Base-by-base conservation (phyloP, 1,140 invertebrate genomes). In the Pseudomyrmex dendroicus region DNA sequence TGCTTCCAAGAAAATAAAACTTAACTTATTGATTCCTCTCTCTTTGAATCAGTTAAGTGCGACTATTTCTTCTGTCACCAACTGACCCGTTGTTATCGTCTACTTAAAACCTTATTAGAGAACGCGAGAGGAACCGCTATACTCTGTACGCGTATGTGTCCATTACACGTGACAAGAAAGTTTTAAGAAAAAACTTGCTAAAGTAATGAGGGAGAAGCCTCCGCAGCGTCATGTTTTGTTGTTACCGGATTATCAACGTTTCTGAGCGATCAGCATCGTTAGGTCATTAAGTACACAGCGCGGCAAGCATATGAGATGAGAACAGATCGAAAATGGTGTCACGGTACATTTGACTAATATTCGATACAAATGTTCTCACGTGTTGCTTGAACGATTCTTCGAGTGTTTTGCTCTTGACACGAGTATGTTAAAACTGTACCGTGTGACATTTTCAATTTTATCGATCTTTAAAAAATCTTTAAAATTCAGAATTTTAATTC, bases 91-190 rank as follows among this genome's bases (percentile, higher is more conserved):
- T 50, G 61, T 15, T 56, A 62, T 68, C 57, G 83, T 88, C 78
- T 52, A n/a, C 90, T 89, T 83, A 78, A 84, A 83, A 80, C 48
- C 46, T 89, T 73, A 84, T 87, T 83, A 85, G 74, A 77, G 56
- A 84, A 85, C 85, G 74, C 83, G 82, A 72, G 76, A 85, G 82
- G 83, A 89, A 89, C 89, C 87, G 89, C 89, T 90, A 90, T 82
- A 83, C 85, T 86, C 22, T 9, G 74, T 68, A 83, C 82, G 80
- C 48, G 80, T 59, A 70, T 77, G 64, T 56, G 44, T 52, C 44
- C 54, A 50, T 66, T 35, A 5, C 83, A 74, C 68, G 67, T 63
- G 73, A 87, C 82, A 74, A 80, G 73, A 68, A 87, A 70, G 68
- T 44, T 62, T 84, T 17, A 48, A 13, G 57, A 72, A 12, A 57